phyloP scores from a whole-genome alignment of 2,113 vertebrate genomes.

The Delphinus delphis region DNA sequence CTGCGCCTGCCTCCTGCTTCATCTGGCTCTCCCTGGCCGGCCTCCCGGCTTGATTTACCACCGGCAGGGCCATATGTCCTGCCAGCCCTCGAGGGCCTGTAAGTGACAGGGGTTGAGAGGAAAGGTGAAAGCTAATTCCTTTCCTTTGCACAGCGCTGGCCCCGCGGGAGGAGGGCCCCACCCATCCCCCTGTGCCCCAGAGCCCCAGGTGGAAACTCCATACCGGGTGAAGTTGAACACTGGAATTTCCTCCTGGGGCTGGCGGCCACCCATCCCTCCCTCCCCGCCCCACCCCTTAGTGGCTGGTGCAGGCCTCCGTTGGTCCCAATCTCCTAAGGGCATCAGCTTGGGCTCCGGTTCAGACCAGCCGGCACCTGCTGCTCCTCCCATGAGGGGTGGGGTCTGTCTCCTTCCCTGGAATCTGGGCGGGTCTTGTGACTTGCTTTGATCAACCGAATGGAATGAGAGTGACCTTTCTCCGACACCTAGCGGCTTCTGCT shows the following conservation, averaged over 20 bases:
- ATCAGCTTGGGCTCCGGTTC: not conserved
- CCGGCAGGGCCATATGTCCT: constrained; percentile 41
- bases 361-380: not conserved
- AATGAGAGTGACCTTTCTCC: not conserved
- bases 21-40: constrained; percentile 66
- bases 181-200: not conserved
- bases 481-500: not conserved
- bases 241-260: not conserved
- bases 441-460: not conserved
- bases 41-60: not conserved
- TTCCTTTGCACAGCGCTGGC: not conserved
- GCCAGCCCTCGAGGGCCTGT: not conserved
- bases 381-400: not conserved
- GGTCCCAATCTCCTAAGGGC: too few relatives aligned
- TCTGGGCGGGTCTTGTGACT: not conserved
- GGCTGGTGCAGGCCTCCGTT: not conserved
- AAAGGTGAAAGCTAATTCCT: not conserved
- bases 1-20: constrained; percentile 38
- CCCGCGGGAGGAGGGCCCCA: not conserved
- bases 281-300: rapidly evolving
- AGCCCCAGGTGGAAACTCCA: not conserved
- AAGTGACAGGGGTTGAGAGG: not conserved
- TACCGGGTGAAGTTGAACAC: not conserved
- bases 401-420: not conserved
- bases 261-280: not conserved